Percentiles rank a stretch among this genome's conserved stretches.
These are phyloP conservation scores for Leucopsar rothschildi DNA, from an alignment of 2,113 vertebrate genomes.

Conservation along the genomic window DNA sequence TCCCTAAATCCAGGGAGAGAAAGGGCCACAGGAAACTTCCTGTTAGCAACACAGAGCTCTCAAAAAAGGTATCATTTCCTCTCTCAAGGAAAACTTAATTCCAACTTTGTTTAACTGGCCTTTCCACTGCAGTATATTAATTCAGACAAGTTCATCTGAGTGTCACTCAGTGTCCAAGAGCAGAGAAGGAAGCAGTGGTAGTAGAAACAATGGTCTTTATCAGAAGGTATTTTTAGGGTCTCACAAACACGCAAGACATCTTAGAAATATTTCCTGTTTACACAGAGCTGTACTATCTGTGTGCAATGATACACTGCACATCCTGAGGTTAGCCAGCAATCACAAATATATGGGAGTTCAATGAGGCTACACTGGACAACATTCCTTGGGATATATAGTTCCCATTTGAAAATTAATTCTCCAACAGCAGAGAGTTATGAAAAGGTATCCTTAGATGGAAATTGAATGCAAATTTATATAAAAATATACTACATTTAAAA, in stretches of 20 bases:
- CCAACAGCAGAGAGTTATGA: background rate
- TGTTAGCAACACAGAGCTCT: background rate
- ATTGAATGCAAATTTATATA: background rate
- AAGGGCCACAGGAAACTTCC: background rate
- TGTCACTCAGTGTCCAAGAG: conserved; percentile 46
- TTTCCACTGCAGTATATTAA: conserved; percentile 71
- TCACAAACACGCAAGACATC: conserved; percentile 66
- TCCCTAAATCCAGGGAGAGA: background rate
- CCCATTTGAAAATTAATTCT: background rate
- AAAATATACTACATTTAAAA: background rate
- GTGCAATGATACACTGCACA: conserved; percentile 31
- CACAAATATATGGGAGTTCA: conserved; percentile 5
- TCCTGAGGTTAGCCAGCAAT: conserved; percentile 25
- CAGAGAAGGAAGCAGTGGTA: conserved; percentile 52
- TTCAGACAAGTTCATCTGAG: conserved; percentile 69
- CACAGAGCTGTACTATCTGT: conserved; percentile 45
- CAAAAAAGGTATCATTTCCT: conserved; percentile 11
- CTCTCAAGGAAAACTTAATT: conserved; percentile 59
- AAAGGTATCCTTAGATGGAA: background rate
- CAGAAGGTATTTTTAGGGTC: conserved; percentile 72
- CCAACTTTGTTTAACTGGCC: conserved; percentile 1
- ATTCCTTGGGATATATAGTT: background rate
- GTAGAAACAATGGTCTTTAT: conserved; percentile 80
- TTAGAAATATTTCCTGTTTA: conserved; percentile 82
- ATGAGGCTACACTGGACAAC: background rate